These are phyloP conservation scores for Seriola rivoliana DNA, from an alignment of 2,113 vertebrate genomes.

Conservation along the genomic window DNA sequence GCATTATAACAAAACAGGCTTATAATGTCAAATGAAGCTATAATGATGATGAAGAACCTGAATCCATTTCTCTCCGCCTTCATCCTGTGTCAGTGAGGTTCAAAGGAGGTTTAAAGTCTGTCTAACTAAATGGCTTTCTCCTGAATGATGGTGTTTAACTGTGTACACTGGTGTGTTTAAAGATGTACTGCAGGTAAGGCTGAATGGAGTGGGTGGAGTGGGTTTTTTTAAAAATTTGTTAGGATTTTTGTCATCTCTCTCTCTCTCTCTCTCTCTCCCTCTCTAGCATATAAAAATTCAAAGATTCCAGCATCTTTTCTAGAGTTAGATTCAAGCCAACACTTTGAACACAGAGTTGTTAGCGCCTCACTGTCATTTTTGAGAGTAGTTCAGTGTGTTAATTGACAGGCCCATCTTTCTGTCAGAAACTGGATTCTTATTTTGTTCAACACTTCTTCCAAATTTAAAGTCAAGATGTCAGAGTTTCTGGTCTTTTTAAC, in stretches of 20 bases:
- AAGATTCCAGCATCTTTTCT: neutral
- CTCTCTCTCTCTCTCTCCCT: neutral
- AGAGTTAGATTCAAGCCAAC: too few species aligned
- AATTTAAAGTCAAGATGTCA: constrained; percentile 42
- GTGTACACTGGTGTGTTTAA: neutral
- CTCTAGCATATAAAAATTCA: neutral
- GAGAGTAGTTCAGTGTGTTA: neutral
- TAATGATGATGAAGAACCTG: too few species aligned
- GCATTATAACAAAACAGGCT: too few species aligned
- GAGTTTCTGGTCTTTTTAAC: neutral
- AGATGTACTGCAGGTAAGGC: neutral
- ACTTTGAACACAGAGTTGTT: neutral
- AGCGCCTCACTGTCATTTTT: neutral
- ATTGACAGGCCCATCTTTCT: constrained; percentile 33
- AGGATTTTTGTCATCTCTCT: neutral
- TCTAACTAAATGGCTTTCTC: neutral
- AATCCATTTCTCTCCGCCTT: too few species aligned
- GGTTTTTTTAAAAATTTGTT: neutral
- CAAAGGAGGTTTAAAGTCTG: neutral
- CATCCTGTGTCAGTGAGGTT: neutral
- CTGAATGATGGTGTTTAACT: neutral
- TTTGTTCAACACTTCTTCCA: neutral
- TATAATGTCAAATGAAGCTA: too few species aligned
- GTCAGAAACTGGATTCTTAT: constrained; percentile 24
- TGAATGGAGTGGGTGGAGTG: neutral